These are phyloP conservation scores for Cenopis cana DNA, from an alignment of 2,888 invertebrate species.

Conservation along the genomic window DNA sequence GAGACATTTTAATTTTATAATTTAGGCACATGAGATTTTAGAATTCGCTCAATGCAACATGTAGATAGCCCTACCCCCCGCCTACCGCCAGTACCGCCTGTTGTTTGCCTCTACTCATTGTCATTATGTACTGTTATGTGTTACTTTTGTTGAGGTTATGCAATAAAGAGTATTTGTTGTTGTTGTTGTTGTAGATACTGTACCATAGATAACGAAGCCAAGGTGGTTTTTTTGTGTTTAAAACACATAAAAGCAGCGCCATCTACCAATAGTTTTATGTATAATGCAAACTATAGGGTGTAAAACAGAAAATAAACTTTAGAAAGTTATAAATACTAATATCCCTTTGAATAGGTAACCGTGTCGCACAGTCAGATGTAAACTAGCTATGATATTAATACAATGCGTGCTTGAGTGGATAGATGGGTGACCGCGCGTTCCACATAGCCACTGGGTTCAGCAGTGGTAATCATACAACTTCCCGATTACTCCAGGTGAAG, in stretches of 20 bases:
- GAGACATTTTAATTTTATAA: too few species aligned
- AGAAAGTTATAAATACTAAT: not conserved
- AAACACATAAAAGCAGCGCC: not conserved
- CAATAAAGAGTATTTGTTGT: too few species aligned
- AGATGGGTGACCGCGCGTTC: slow-evolving; percentile 40
- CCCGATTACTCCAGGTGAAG: not conserved
- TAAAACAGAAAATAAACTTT: not conserved
- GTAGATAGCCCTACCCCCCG: too few species aligned
- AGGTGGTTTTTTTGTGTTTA: too few species aligned
- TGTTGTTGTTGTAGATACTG: too few species aligned
- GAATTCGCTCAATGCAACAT: too few species aligned
- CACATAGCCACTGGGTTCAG: slow-evolving; percentile 31
- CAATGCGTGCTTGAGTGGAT: slow-evolving; percentile 32
- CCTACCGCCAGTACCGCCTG: too few species aligned
- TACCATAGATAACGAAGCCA: too few species aligned
- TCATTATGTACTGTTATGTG: too few species aligned
- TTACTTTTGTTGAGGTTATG: too few species aligned
- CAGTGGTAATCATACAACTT: not conserved
- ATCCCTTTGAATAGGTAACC: not conserved
- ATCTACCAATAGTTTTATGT: not conserved
- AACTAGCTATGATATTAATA: slow-evolving; percentile 38
- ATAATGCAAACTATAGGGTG: not conserved
- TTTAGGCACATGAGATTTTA: too few species aligned
- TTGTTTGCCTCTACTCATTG: too few species aligned
- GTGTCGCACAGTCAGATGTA: slow-evolving; percentile 19